Evolutionary conservation across 2,113 vertebrate genomes (phyloP), one percentile per base, ranked within the genome.

Genomic region (Lipophrys pholis): DNA sequence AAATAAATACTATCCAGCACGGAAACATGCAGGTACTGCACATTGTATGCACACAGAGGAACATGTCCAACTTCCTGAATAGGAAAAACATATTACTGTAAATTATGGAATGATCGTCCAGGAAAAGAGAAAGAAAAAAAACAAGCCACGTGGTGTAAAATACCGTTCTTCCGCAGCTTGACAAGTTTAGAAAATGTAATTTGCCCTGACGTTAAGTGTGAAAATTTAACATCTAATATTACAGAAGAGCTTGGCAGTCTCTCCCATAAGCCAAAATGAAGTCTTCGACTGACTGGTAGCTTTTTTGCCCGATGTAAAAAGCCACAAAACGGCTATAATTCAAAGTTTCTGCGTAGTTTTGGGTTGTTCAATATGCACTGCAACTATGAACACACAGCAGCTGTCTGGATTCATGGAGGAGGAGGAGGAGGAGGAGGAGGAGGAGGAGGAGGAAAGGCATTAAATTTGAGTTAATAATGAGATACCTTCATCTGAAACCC

Each of bases 151-250:
- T 10, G 36, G 38, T 54, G 54, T 16, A 46, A 64, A 84, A 72
- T 49, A 74, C 66, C 21, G 74, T 78, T 74, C 65, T 53, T 53
- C 35, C 54, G 54, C 50, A 80, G 45, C 66, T 73, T 63, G 55
- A 75, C 43, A 56, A 45, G 50, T 69, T 90, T 82, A 53, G n/a
- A 54, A 69, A 85, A 82, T 75, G 36, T 36, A 57, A 75, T 84
- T 72, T 59, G 40, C 42, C 65, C 56, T 6, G 10, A 39, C 60
- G 64, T 73, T 39, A 60, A 74, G 81, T 70, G 56, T 70, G 39
- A 72, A 52, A 41, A 69, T 68, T 66, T 51, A 63, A 49, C 58
- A 71, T 76, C 52, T 45, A 54, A 17, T 8, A 61, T 73, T 71
- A 73, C 65, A 61, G 67, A 86, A 75, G 38, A 69, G 57, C 40